These are phyloP conservation scores for Calliphora vomitoria DNA, from an alignment of 2,888 invertebrate genomes.

Conservation along the genomic window DNA sequence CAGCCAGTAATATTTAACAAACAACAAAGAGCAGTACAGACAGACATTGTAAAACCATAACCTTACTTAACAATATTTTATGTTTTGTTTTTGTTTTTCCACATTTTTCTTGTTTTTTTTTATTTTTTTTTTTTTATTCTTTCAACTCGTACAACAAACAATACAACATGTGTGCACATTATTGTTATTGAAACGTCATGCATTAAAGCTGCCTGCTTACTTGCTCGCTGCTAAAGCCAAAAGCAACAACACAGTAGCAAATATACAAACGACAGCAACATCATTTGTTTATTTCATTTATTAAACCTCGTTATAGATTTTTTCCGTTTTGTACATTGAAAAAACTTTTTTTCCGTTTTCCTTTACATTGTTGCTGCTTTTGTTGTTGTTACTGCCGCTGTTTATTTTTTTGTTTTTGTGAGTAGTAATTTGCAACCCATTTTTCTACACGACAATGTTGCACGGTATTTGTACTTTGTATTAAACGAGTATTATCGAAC, in stretches of 20 bases:
- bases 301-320: constrained; percentile 49
- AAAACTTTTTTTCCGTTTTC: not conserved
- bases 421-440: constrained; percentile 11
- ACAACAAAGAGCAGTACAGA: constrained; percentile 31
- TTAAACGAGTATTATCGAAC: not conserved
- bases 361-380: not conserved
- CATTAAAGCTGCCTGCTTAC: constrained; percentile 26
- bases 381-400: not conserved
- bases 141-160: constrained; percentile 32
- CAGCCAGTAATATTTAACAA: constrained; percentile 41
- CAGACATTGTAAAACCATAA: constrained; percentile 70
- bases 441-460: constrained; percentile 18
- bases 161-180: constrained; percentile 32
- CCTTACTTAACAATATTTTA: constrained; percentile 72
- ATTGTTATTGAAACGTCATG: constrained; percentile 62
- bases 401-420: not conserved
- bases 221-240: not conserved
- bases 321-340: constrained; percentile 6
- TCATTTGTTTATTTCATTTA: constrained; percentile 60
- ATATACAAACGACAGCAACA: not conserved
- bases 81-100: constrained; percentile 5
- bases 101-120: constrained; percentile 6
- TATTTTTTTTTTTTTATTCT: not conserved
- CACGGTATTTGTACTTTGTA: constrained; percentile 1
- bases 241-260: constrained; percentile 24